Conservation (phyloP, 2,113 vertebrate genomes). For the Salminus brasiliensis region DNA sequence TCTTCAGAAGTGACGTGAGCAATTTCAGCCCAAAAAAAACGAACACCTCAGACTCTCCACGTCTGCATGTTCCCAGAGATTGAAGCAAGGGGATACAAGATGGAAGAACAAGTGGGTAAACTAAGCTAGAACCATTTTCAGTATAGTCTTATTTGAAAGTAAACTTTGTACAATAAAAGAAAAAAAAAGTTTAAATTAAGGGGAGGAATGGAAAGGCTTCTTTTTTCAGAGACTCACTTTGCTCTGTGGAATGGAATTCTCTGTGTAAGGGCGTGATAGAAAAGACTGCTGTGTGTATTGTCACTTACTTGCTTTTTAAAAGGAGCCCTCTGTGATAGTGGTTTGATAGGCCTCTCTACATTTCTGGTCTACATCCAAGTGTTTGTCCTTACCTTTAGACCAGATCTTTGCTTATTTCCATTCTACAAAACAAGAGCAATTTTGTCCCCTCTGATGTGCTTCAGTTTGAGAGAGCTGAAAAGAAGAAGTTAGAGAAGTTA, state of each 20-base stretch:
- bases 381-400: constrained; percentile 11
- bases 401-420: neutral
- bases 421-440: constrained; percentile 4
- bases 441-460: neutral
- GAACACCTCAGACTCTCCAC: constrained; percentile 64
- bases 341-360: neutral
- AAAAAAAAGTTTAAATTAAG: constrained; percentile 18
- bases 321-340: constrained; percentile 55
- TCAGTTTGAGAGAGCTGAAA: neutral
- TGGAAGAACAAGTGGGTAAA: constrained; percentile 64
- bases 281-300: constrained; percentile 13
- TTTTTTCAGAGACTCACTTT: constrained; percentile 11
- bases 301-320: constrained; percentile 50
- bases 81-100: constrained; percentile 70
- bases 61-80: constrained; percentile 72
- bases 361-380: neutral
- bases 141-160: constrained; percentile 29
- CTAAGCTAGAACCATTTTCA: constrained; percentile 66
- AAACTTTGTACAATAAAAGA: constrained; percentile 22
- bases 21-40: constrained; percentile 69
- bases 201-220: neutral
- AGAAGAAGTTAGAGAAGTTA: neutral
- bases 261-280: neutral
- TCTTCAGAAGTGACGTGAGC: constrained; percentile 70
- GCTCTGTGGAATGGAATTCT: neutral